Base-by-base conservation (phyloP, 2,888 invertebrate species). In the Drosophila borborema region DNA sequence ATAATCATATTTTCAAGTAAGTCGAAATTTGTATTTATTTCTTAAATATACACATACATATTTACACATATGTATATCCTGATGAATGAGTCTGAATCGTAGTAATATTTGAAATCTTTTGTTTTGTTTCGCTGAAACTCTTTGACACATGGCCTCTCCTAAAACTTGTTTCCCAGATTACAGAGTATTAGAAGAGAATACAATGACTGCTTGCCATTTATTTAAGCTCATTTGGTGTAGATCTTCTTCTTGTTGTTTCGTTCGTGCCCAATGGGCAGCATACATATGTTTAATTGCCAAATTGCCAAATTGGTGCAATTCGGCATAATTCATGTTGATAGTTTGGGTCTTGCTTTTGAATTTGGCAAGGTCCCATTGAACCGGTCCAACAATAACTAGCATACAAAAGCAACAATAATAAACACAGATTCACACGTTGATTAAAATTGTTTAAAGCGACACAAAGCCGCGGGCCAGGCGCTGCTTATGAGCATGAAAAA, bases 221-320 rank as follows among this genome's bases (percentile, higher is more conserved):
- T 88, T 72, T 70, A 67, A 45, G 69, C 65, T 80, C 77, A 77
- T 80, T 77, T 77, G 64, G 63, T 70, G 71, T 70, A 65, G 28
- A 63, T 62, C 78, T 66, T 61, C 34, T 28, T 28, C 28, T 28
- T 28, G 4, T 18, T 12, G n/a, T 10, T 38, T 45, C 55, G 68
- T 58, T 71, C 64, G 20, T 64, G 64, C 73, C 66, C 60, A 54
- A 41, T 60, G 62, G 71, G 66, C 65, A 66, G 40, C 53, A 66
- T 81, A 75, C 86, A 82, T 74, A 88, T 86, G 90, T 80, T 89
- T 86, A 86, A 86, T 86, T 90, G 89, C 78, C 77, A 86, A 86
- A 86, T 90, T 86, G 90, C 78, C 77, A 86, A 86, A 86, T 90
- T 86, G 90, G 86, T 86, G 90, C 86, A 86, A 89, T 90, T 86